A percentile compares a stretch with the other conserved stretches of the same genome.
phyloP scores from a whole-genome alignment of 92 coral and sea anemone species.

The Montipora capitata region DNA sequence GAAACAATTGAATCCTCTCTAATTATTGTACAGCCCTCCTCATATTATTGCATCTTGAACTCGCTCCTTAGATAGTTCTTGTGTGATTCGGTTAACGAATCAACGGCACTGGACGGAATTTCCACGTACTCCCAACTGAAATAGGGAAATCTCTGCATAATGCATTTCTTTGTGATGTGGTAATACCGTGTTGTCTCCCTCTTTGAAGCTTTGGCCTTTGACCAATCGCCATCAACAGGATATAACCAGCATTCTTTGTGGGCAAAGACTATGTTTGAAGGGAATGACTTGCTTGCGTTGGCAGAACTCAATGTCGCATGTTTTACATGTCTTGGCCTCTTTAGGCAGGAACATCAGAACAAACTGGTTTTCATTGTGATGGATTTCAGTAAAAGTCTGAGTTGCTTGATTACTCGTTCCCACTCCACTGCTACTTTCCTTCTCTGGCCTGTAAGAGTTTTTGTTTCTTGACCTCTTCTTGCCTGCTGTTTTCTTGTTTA shows the following conservation, averaged over 20 bases:
- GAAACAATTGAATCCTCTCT: too few species aligned
- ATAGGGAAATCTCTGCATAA: not conserved
- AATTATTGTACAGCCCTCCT: too few species aligned
- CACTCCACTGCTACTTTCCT: conserved; percentile 14
- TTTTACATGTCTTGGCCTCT: conserved; percentile 5
- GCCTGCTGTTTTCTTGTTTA: conserved; percentile 48
- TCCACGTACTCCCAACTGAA: not conserved
- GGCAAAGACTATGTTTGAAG: too few species aligned
- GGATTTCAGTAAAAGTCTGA: conserved; percentile 8
- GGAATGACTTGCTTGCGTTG: not conserved
- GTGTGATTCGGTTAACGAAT: not conserved
- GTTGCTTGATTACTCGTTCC: conserved; percentile 16
- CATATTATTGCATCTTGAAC: too few species aligned
- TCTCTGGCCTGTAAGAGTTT: conserved; percentile 52
- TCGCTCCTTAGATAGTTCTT: too few species aligned
- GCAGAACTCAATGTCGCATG: not conserved
- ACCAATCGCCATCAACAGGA: too few species aligned
- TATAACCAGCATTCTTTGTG: too few species aligned
- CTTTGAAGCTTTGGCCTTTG: too few species aligned
- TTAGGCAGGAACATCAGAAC: conserved; percentile 56
- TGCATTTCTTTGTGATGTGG: too few species aligned
- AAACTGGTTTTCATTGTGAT: conserved; percentile 68
- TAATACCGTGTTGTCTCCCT: too few species aligned
- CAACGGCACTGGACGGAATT: not conserved
- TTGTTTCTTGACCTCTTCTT: conserved; percentile 48